phyloP scores from a whole-genome alignment of 2,113 vertebrate genomes.

The Hippopotamus amphibius region DNA sequence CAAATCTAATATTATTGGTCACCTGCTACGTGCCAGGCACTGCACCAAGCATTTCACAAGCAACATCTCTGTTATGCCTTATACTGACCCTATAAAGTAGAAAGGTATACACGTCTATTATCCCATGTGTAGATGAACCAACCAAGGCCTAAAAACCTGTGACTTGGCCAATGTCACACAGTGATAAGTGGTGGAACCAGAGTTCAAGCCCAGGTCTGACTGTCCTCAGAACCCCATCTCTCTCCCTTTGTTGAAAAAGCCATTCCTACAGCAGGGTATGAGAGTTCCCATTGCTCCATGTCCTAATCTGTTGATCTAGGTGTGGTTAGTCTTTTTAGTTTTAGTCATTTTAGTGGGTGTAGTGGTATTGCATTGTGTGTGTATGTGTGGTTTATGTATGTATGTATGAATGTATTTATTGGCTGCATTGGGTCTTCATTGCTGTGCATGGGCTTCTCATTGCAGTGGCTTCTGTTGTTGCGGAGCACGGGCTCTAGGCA shows the following conservation, averaged over 20 bases:
- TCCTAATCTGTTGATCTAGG: neutral
- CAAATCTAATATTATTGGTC: neutral
- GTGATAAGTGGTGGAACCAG: neutral
- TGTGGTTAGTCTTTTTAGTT: neutral
- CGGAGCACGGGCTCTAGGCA: no score
- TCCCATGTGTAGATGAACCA: neutral
- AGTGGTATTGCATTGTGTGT: neutral
- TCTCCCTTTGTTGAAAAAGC: neutral
- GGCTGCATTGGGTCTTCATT: no score
- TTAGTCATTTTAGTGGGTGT: neutral
- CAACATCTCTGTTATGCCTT: neutral
- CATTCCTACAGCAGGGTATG: neutral
- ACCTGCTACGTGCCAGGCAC: neutral
- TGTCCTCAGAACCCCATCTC: neutral
- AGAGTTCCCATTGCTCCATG: neutral
- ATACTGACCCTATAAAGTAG: neutral
- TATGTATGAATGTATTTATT: no score
- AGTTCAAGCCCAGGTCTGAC: neutral
- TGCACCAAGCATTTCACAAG: neutral
- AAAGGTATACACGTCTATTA: rapidly evolving
- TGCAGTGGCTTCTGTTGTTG: no score
- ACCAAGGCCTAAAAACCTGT: neutral
- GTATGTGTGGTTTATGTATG: neutral
- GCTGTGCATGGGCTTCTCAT: no score
- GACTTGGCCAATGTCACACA: neutral